Evolutionary conservation across 2,888 invertebrate species (phyloP), one percentile per base, ranked within the genome.

Genomic region (Cremastinae sp.): DNA sequence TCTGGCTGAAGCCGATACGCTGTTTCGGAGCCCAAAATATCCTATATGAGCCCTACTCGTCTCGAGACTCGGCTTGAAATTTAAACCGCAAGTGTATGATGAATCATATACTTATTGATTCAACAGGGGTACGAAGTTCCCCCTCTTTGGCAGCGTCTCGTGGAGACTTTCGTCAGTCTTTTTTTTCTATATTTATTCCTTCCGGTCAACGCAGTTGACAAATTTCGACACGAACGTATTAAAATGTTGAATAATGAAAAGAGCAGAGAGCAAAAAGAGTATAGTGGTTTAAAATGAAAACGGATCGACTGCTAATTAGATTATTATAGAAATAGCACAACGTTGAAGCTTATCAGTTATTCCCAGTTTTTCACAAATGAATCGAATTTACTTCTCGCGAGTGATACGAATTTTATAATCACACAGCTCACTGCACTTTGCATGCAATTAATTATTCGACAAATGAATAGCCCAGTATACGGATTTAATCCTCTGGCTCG

Each of bases 21-120:
- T 9, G 20, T 36, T 45, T 9, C 18, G 53, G 8, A 14, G 14
- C 12, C 22, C 34, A 10, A 43, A 34, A 45, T 51, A 22, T 56
- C 45, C 43, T 47, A 10, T n/a, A n/a, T 45, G 61, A 54, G 66
- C 47, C 22, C 61, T 66, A 54, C 59, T 61, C 66, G 61, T 58
- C 22, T n/a, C 53, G 5, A 22, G 54, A 49, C 45, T 18, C 22
- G 16, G 54, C 83, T 85, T 86, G 85, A 87, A 86, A 86, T 86
- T 85, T 85, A 84, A 86, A 81, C 84, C 83, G 79, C 83, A 83
- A 84, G 83, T 28, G 5, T 81, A 74, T 84, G 86, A 82, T 87
- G 87, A 87, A 86, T 87, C 87, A 87, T 85, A 81, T 84, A 85
- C 85, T 85, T 87, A 87, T 87, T 85, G 87, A 87, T 87, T 87